Base-by-base conservation (phyloP, 2,113 vertebrate species). In the Tyto alba region DNA sequence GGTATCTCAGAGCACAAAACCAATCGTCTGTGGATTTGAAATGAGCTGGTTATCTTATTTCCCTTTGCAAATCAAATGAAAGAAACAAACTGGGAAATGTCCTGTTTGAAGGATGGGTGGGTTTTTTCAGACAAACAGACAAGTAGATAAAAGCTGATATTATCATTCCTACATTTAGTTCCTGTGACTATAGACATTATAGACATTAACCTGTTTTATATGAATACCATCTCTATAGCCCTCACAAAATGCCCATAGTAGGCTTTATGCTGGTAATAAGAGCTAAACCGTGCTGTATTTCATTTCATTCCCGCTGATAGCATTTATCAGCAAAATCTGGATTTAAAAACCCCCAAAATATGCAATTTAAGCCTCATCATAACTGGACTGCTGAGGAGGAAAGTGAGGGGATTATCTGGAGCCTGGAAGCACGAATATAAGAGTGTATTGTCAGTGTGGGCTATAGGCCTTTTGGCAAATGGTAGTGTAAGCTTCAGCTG, bases 321-420 rank as follows among this genome's bases (percentile, higher is more conserved):
- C 98, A 99, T 99, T 99, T 99, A 99, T 99, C 99, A 99, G 98
- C 99, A 98, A 99, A 98, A 99, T 99, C 98, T 99, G 98, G 98
- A 99, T 99, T 99, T 98, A 98, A 99, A 97, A 96, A 6, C 91
- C 94, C 89, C 89, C 93, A 97, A 99, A 99, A 99, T 99, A 99
- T 99, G 99, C 99, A 99, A 99, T 98, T 99, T 99, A 99, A 99
- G 98, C 98, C 98, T 97, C 98, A 99, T 98, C 99, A 99, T 98
- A 98, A 98, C 98, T 98, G 98, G 98, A 98, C 98, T 97, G 96
- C 97, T 97, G 98, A 99, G 98, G 97, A 98, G 96, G 97, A 98
- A 98, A 98, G 98, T 98, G 98, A 98, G 97, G 96, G 99, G 99
- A 99, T 99, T 99, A 99, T 98, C 98, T 96, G 97, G 97, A 98